phyloP scores from a whole-genome alignment of 2,113 vertebrate species.

The Paedocypris sp. region DNA sequence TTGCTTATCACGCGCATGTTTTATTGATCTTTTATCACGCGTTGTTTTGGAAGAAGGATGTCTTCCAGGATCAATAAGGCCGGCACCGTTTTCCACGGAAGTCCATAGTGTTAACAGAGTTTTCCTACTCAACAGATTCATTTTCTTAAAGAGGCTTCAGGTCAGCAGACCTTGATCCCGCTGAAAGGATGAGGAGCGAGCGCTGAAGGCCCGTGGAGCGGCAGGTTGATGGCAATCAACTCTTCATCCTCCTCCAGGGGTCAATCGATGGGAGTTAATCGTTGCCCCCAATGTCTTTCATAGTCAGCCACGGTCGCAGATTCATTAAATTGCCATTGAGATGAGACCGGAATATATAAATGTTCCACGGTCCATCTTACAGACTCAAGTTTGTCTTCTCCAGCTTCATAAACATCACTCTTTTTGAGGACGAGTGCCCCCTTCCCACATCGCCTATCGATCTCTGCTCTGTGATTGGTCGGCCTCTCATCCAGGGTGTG shows the following conservation, averaged over 20 bases:
- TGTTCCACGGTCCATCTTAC: conserved; percentile 49
- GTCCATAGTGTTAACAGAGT: conserved; percentile 64
- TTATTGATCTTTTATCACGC: too few relatives aligned
- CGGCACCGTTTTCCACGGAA: conserved; percentile 55
- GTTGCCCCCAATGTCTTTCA: conserved; percentile 51
- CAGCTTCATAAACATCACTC: background rate
- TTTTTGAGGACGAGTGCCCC: too few relatives aligned
- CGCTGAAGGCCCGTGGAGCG: conserved; percentile 34
- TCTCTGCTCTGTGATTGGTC: too few relatives aligned
- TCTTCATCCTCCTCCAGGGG: conserved; percentile 45
- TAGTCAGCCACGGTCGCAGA: conserved; percentile 40
- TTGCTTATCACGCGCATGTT: too few relatives aligned
- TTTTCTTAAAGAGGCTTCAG: conserved; percentile 65
- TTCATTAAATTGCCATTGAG: conserved; percentile 49
- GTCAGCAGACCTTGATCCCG: conserved; percentile 70
- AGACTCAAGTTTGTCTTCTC: background rate
- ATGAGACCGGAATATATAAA: conserved; percentile 38
- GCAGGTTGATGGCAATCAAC: conserved; percentile 38
- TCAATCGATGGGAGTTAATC: conserved; percentile 53
- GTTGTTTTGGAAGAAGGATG: conserved; percentile 20
- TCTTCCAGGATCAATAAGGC: conserved; percentile 52
- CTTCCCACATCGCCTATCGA: too few relatives aligned
- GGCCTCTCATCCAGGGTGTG: too few relatives aligned
- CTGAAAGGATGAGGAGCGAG: conserved; percentile 44
- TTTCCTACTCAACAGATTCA: conserved; percentile 82